Evolutionary conservation across 2,113 vertebrate genomes (phyloP), one percentile per base, ranked within the genome.

Genomic region (Falcunculus frontatus): DNA sequence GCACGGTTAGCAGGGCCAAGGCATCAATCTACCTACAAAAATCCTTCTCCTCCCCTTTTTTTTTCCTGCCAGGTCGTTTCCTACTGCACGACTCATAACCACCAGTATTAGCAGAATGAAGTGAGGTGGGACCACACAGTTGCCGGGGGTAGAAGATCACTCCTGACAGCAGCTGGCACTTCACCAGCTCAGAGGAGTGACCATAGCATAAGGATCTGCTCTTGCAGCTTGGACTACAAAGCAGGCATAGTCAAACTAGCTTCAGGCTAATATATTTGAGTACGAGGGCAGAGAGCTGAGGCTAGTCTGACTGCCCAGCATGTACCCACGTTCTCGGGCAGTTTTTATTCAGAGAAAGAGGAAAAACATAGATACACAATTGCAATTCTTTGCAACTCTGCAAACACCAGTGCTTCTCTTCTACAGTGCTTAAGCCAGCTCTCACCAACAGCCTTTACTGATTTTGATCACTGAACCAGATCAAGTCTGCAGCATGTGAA

Each of bases 51-150:
- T 41, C 42, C 5, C 5, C 6, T 3, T 4, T n/a, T 46, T 27
- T 39, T 39, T 60, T n/a, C 29, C 62, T 64, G 49, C 37, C 57
- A 56, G 65, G 39, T 64, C 3, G 9, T 73, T 82, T 76, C 41
- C 62, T 60, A 14, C 15, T n/a, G 74, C 82, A 49, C 67, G 62
- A 7, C 42, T 87, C n/a, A 8, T 33, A 70, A 23, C 29, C 27
- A 29, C 27, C 27, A 33, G 23, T 1, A 39, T 3, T 12, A 73
- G 44, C 62, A 90, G 32, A 50, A 69, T 16, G 35, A 49, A 79
- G 64, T 0, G 0, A n/a, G 60, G 41, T 56, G 41, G 70, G 46
- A 79, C 37, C 50, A 70, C 33, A 19, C 0, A 1, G 30, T 1
- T 68, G 33, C 44, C 11, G 16, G 53, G 33, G 32, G 26, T 20